These are phyloP conservation scores for Ibidorhyncha struthersii DNA, from an alignment of 2,113 vertebrate genomes.

Conservation along the genomic window DNA sequence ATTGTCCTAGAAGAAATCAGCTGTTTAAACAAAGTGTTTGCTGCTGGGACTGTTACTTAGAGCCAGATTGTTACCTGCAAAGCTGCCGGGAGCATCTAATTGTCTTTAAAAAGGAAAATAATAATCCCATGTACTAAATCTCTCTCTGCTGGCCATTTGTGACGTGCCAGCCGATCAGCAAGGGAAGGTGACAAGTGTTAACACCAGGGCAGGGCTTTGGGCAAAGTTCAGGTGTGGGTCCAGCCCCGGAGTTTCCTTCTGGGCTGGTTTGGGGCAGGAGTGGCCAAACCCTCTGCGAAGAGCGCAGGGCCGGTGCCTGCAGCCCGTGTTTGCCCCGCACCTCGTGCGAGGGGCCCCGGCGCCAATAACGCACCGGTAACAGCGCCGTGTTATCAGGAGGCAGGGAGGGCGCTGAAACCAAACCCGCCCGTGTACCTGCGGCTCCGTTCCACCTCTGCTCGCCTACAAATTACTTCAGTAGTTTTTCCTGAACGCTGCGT, in stretches of 20 bases:
- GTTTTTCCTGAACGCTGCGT: not conserved
- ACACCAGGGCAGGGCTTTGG: not conserved
- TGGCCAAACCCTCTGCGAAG: fast-evolving
- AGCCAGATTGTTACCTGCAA: not conserved
- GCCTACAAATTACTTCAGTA: not conserved
- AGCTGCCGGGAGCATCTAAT: not conserved
- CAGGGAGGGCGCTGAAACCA: conserved; percentile 64
- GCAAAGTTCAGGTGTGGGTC: not conserved
- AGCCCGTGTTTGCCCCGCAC: not conserved
- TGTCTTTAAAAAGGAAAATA: not conserved
- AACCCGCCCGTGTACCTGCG: not conserved
- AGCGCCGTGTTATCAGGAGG: not conserved
- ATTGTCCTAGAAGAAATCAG: not conserved
- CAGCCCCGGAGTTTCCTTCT: no score
- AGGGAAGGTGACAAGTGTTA: not conserved
- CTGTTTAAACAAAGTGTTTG: not conserved
- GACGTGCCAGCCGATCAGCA: not conserved
- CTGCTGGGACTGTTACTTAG: not conserved
- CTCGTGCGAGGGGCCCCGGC: not conserved
- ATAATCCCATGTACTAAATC: fast-evolving
- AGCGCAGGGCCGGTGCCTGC: not conserved
- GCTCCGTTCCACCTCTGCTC: conserved; percentile 40
- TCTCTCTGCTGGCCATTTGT: not conserved
- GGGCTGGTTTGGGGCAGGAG: not conserved
- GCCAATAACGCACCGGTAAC: fast-evolving